Evolutionary conservation across 2,113 vertebrate species (phyloP).

Genomic region (Equus przewalskii): DNA sequence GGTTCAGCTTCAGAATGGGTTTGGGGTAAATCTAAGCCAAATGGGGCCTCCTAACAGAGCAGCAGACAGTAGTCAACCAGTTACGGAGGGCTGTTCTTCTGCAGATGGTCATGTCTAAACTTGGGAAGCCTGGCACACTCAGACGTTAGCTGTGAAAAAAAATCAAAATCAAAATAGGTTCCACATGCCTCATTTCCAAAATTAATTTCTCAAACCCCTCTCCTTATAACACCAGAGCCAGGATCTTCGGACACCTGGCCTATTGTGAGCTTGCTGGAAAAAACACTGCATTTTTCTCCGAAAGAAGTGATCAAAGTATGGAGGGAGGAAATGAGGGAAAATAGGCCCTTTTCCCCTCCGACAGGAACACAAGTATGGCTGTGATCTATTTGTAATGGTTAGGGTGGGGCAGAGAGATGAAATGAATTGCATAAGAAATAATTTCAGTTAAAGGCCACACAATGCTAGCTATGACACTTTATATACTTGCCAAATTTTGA

Average conservation of each 20-base stretch:
- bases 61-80: background rate
- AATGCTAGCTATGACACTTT: background rate
- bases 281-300: background rate
- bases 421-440: background rate
- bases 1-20: background rate
- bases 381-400: background rate
- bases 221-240: background rate
- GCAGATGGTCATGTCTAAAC: slow-evolving; percentile 70
- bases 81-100: slow-evolving; percentile 8
- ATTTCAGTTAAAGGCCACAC: slow-evolving; percentile 10
- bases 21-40: slow-evolving; percentile 22
- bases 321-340: background rate
- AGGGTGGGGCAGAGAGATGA: background rate
- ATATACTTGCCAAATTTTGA: slow-evolving; percentile 5
- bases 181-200: slow-evolving; percentile 64
- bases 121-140: slow-evolving; percentile 59
- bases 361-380: background rate
- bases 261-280: background rate
- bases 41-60: background rate
- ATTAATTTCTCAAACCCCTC: slow-evolving; percentile 52
- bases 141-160: slow-evolving; percentile 50
- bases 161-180: slow-evolving; percentile 67
- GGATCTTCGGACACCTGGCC: background rate
- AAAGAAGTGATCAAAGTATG: background rate
- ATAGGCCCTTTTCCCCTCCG: too few species aligned